These are phyloP conservation scores for Mobula hypostoma DNA, from an alignment of 2,113 vertebrate species.

Conservation along the genomic window DNA sequence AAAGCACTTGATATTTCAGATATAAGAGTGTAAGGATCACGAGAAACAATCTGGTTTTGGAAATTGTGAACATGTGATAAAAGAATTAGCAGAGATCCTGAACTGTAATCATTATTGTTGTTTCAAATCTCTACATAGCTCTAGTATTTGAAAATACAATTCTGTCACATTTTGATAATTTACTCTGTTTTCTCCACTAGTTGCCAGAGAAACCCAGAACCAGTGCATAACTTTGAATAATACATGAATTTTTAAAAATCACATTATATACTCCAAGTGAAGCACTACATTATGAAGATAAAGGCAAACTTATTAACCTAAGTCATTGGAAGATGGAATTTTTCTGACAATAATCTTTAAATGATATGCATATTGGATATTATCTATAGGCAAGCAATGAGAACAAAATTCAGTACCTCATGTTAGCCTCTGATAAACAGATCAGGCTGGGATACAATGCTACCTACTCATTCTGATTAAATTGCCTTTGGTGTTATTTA, in stretches of 20 bases:
- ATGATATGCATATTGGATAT: slow-evolving; percentile 16
- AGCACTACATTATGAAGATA: slow-evolving; percentile 5
- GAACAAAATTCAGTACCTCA: background rate
- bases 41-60: background rate
- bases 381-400: slow-evolving; percentile 13
- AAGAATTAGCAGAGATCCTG: background rate
- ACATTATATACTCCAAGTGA: slow-evolving; percentile 15
- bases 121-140: background rate
- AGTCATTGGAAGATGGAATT: background rate
- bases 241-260: background rate
- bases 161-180: background rate
- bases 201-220: background rate
- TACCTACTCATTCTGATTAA: slow-evolving; percentile 12
- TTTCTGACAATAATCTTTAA: slow-evolving; percentile 16
- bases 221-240: slow-evolving; percentile 17
- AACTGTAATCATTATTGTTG: background rate
- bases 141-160: background rate
- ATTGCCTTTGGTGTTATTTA: slow-evolving; percentile 2
- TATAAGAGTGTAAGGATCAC: background rate
- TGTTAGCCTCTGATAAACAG: slow-evolving; percentile 29
- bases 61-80: background rate
- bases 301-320: slow-evolving; percentile 31
- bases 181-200: background rate
- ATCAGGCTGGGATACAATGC: background rate
- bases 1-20: background rate